Base-by-base conservation (phyloP, 1,140 invertebrate genomes). In the Heliconius nattereri region DNA sequence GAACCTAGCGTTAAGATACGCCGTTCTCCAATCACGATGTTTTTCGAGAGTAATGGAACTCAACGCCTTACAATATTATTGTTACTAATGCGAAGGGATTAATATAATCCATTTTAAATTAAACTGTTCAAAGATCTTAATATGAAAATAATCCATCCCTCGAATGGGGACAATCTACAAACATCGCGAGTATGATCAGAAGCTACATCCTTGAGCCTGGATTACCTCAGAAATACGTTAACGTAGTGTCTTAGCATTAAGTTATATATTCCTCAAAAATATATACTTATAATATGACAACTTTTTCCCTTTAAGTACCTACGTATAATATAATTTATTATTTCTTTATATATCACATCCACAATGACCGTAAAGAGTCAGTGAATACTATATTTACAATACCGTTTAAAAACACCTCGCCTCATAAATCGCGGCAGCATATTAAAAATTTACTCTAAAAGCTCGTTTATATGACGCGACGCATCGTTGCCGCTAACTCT, bases 341-440 rank as follows among this genome's bases (percentile, higher is more conserved):
- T 79, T 54, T 75, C 71, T 66, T 71, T 52, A 40, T 75, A 70
- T 73, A 79, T 79, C 78, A 79, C 57, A 71, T 74, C 54, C 78
- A 77, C 79, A 81, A 77, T 77, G 49, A 57, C 75, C 57, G 54
- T 81, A 81, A 81, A 81, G 79, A 81, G 74, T 75, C 66, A 73
- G 79, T 35, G 75, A 76, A 52, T 71, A 80, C 37, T 71, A 75
- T 26, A 72, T 73, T 35, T 70, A 79, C 78, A 79, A n/a, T n/a
- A n/a, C n/a, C n/a, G n/a, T n/a, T n/a, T n/a, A n/a, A n/a, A 71
- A 79, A 75, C 74, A 79, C 75, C 79, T 81, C 76, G 71, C n/a
- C 74, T 75, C 75, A 76, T 76, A 70, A 76, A 76, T 40, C 79
- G 75, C 52, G 79, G 75, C 57, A 45, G 71, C 37, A 70, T 76